Evolutionary conservation across 2,888 invertebrate species (phyloP), one percentile per base, ranked within the genome.

Genomic region (Holacanthella duospinosa): DNA sequence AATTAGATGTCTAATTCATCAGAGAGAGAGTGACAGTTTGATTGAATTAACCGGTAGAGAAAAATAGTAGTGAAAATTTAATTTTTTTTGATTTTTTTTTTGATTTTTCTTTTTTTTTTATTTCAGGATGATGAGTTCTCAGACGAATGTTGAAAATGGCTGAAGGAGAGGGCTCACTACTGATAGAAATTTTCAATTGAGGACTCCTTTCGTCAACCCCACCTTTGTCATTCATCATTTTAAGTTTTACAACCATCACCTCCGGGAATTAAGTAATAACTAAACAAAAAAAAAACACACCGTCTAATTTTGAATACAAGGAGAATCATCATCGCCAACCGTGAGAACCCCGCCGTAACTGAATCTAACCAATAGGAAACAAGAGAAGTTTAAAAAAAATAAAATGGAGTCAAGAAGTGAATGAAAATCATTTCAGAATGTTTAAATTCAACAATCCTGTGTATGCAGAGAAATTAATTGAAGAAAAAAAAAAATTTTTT

Each of bases 71-170:
- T 25, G 55, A 55, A 19, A 55, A 6, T 28, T n/a, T 55, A 27
- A 6, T 19, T n/a, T 16, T 26, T 24, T 36, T 9, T 36, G 6
- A 16, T 16, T 9, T 9, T 9, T 36, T 36, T 16, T 4, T n/a
- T n/a, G 26, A 36, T 54, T 43, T 28, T 61, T 55, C 25, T 19
- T 55, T 60, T 36, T 63, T 54, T 57, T 43, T 43, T 53, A 55
- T 66, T 68, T 53, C 67, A 71, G 71, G 71, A 71, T 63, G 71
- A 71, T 57, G 71, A 71, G 57, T 71, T 68, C 64, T 71, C 71
- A 55, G 71, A 71, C 65, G 71, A 71, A 66, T 71, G 71, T 70
- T 71, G 69, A 71, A 65, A 64, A 62, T 59, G 63, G 59, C 4
- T 53, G 4, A 9, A 56, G 9, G n/a, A n/a, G n/a, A n/a, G n/a